Base-by-base conservation (phyloP, 35 echinoderm and acorn worm species). In the Acanthaster planci region DNA sequence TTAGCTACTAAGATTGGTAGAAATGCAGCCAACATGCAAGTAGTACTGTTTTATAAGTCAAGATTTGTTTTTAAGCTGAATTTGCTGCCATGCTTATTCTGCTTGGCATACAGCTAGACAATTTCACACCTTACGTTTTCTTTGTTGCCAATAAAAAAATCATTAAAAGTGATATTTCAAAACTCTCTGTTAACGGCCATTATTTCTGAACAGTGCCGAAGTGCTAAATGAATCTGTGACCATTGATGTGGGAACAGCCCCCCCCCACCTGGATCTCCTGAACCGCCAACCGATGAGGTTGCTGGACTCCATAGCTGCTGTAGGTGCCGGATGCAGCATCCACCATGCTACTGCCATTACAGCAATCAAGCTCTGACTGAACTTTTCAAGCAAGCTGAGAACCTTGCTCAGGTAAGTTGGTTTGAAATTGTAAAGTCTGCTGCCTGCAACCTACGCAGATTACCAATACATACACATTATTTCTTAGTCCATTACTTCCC, bases 281-380 rank as follows among this genome's bases (percentile, higher is more conserved):
- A 98, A 93, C 59, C 95, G 91, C 4, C 91, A 93, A 18, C 93
- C n/a, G n/a, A n/a, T 91, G 95, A 53, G 93, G 0, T 85, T 98
- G 19, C 85, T 98, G 29, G 90, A 98, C 34, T 37, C 85, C 22
- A 98, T 98, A 91, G 86, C 90, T 59, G 37, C 37, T 85, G 26
- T 86, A 85, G 36, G 86, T 88, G 39, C 84, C 93, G 0, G 91
- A 98, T 54, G 79, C 84, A 0, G 60, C 88, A 40, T 80, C 81
- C 7, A 84, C 90, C 60, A 87, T 84, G 79, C 77, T 98, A 51
- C 92, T 82, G 9, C 84, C 95, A 7, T 59, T 82, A n/a, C 95
- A 98, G 60, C 80, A 91, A n/a, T n/a, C n/a, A n/a, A 27, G 95
- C 95, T 57, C 92, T 98, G 39, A 98, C 92, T 18, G 95, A 98